phyloP scores from a whole-genome alignment of 2,888 invertebrate species.

The Sipunculus nudus region DNA sequence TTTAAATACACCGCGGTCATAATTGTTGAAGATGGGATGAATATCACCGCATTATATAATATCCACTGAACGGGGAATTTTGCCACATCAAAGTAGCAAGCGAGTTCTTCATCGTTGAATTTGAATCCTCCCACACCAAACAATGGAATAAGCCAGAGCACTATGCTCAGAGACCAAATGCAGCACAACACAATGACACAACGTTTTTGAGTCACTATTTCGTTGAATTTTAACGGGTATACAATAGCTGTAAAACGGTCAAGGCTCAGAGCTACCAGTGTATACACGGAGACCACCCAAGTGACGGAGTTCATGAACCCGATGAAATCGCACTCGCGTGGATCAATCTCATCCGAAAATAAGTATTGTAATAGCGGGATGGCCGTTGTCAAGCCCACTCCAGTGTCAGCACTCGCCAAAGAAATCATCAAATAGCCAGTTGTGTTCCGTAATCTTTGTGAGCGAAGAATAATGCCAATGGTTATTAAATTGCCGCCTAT shows the following conservation, averaged over 20 bases:
- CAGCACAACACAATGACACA: not conserved
- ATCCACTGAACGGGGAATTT: slow-evolving; percentile 7
- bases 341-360: not conserved
- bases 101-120: slow-evolving; percentile 9
- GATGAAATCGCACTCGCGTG: not conserved
- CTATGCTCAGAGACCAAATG: not conserved
- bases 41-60: slow-evolving; percentile 7
- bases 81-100: slow-evolving; percentile 10
- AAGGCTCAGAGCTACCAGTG: slow-evolving; percentile 1
- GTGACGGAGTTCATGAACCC: slow-evolving; percentile 6
- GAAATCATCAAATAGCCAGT: slow-evolving; percentile 13
- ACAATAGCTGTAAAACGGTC: slow-evolving; percentile 6
- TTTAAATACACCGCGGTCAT: not conserved
- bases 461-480: not conserved
- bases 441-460: not conserved
- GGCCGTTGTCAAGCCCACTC: slow-evolving; percentile 1
- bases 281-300: slow-evolving; percentile 13
- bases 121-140: not conserved
- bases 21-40: not conserved
- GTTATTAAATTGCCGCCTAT: slow-evolving; percentile 1
- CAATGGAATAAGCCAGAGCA: slow-evolving; percentile 4
- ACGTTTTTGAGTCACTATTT: not conserved
- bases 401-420: slow-evolving; percentile 2
- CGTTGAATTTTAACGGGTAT: not conserved
- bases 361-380: slow-evolving; percentile 1